These are phyloP conservation scores for Hystrix cristata DNA, from an alignment of 2,113 vertebrate species.

Conservation along the genomic window DNA sequence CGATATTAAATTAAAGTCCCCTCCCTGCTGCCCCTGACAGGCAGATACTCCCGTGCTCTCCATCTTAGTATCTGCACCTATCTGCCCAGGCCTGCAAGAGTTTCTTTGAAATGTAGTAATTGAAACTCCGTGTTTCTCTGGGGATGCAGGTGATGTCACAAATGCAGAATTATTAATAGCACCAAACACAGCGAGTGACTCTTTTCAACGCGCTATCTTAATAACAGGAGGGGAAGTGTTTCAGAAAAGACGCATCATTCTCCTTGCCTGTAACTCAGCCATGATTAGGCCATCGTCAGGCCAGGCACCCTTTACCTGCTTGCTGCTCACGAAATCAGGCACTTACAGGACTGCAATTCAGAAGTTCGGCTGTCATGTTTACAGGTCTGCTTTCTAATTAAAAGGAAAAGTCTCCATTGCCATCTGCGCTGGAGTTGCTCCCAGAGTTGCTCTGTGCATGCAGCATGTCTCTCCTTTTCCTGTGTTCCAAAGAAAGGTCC, in stretches of 20 bases:
- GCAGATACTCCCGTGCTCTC: not conserved
- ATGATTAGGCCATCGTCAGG: constrained; percentile 20
- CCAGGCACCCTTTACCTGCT: constrained; percentile 52
- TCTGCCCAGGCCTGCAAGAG: constrained; percentile 4
- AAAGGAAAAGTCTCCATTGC: constrained; percentile 12
- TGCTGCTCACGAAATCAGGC: not conserved
- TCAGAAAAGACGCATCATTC: constrained; percentile 61
- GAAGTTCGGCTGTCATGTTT: constrained; percentile 24
- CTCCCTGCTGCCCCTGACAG: accelerated
- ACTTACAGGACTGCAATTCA: not conserved
- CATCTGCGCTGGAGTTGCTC: accelerated
- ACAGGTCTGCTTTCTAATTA: constrained; percentile 70
- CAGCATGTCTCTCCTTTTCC: not conserved
- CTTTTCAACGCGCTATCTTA: constrained; percentile 77
- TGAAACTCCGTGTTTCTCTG: constrained; percentile 75
- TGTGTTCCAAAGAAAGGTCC: not conserved
- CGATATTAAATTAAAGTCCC: not conserved
- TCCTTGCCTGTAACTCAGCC: constrained; percentile 61
- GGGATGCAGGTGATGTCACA: constrained; percentile 78
- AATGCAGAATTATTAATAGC: constrained; percentile 85
- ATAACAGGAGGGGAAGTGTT: constrained; percentile 76
- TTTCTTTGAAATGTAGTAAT: constrained; percentile 41
- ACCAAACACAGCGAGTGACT: constrained; percentile 75
- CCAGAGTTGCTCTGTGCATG: not conserved
- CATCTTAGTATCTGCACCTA: not conserved